Conservation (phyloP, 2,113 vertebrate species). For the Helogale parvula region DNA sequence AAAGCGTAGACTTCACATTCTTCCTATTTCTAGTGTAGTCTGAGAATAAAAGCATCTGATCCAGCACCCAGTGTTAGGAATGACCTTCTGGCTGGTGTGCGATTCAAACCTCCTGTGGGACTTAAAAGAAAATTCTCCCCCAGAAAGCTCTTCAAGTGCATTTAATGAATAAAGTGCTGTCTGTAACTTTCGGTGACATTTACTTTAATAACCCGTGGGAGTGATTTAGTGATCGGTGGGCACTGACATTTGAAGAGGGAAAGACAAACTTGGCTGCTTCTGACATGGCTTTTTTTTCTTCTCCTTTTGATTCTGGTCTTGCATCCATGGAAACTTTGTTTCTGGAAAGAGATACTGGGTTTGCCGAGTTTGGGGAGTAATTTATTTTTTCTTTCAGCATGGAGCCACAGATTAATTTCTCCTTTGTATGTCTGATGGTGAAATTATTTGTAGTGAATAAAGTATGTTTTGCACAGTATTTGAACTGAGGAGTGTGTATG, state of each 20-base stretch:
- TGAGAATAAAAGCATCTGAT: slow-evolving; percentile 61
- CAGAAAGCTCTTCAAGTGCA: slow-evolving; percentile 69
- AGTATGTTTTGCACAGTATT: background rate
- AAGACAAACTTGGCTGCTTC: slow-evolving; percentile 77
- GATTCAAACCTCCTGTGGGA: slow-evolving; percentile 61
- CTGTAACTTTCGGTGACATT: slow-evolving; percentile 81
- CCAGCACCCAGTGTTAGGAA: slow-evolving; percentile 38
- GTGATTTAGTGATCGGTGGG: slow-evolving; percentile 82
- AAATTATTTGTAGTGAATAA: background rate
- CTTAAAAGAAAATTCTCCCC: slow-evolving; percentile 71
- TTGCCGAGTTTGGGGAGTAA: slow-evolving; percentile 44
- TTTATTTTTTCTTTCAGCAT: background rate
- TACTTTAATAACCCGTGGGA: slow-evolving; percentile 82
- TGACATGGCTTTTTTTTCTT: background rate
- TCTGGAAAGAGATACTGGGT: background rate
- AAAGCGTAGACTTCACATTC: slow-evolving; percentile 40
- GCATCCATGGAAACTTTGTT: slow-evolving; percentile 61
- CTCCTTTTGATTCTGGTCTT: slow-evolving; percentile 35
- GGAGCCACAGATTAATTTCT: slow-evolving; percentile 37
- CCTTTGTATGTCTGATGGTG: slow-evolving; percentile 7
- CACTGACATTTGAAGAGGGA: slow-evolving; percentile 76
- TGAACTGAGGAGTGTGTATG: background rate
- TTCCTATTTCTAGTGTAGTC: slow-evolving; percentile 50
- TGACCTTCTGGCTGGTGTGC: slow-evolving; percentile 11
- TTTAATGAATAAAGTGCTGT: slow-evolving; percentile 75